A percentile compares a stretch with the other conserved stretches of the same genome.
Evolutionary conservation across 2,888 invertebrate genomes (phyloP).

Genomic region (Zygaena filipendulae): DNA sequence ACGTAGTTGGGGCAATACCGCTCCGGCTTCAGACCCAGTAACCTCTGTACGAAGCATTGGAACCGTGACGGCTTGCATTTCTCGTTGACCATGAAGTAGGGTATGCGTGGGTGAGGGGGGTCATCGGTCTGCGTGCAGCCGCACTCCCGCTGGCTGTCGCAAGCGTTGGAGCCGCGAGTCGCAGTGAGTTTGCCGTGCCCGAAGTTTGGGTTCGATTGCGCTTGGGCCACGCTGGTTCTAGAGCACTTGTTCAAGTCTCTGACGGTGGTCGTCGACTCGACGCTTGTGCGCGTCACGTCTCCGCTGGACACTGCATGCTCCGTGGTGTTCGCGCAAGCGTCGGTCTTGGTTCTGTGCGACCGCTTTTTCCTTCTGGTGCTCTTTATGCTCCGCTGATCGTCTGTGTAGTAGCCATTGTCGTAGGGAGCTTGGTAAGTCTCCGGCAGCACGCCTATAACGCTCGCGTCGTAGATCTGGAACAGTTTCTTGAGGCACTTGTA

Average conservation of each 20-base stretch:
- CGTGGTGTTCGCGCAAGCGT: slow-evolving; percentile 40
- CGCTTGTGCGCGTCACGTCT: slow-evolving; percentile 19
- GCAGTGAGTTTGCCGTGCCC: slow-evolving; percentile 6
- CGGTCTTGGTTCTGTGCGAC: slow-evolving; percentile 41
- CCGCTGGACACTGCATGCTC: slow-evolving; percentile 31
- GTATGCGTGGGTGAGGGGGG: slow-evolving; percentile 18
- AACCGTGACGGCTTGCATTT: slow-evolving; percentile 36
- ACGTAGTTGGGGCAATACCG: slow-evolving; percentile 20
- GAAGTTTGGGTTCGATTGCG: slow-evolving; percentile 12
- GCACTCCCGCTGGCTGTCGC: background rate
- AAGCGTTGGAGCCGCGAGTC: slow-evolving; percentile 1
- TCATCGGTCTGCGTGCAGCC: slow-evolving; percentile 19
- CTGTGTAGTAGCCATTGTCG: slow-evolving; percentile 16
- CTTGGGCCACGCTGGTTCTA: slow-evolving; percentile 25
- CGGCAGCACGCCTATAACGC: slow-evolving; percentile 43
- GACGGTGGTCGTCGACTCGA: slow-evolving; percentile 24
- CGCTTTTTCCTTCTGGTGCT: slow-evolving; percentile 27
- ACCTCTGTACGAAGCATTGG: slow-evolving; percentile 41
- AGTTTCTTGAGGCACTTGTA: slow-evolving; percentile 57
- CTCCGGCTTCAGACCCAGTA: slow-evolving; percentile 38
- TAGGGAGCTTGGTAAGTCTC: slow-evolving; percentile 20
- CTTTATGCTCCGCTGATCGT: slow-evolving; percentile 10
- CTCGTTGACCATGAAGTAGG: slow-evolving; percentile 27
- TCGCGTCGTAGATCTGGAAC: slow-evolving; percentile 55
- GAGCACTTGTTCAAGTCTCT: slow-evolving; percentile 31